These are phyloP conservation scores for Propithecus deckenii DNA, from an alignment of 2,797 vertebrate species.

Conservation along the genomic window DNA sequence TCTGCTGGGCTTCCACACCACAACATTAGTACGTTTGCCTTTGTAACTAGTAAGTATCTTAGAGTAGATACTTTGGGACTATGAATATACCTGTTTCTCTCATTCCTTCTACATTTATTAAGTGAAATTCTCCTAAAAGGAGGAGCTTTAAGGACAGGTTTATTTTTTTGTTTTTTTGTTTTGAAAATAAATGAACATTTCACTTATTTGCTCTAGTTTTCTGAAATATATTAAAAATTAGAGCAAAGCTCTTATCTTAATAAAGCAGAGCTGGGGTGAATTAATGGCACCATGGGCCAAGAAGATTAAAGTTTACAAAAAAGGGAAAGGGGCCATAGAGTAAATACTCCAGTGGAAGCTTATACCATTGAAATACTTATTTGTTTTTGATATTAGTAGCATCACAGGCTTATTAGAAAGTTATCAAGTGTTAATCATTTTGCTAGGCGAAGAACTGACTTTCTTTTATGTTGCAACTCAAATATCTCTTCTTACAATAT, in stretches of 20 bases:
- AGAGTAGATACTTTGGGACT: neutral
- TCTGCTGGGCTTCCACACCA: neutral
- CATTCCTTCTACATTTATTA: neutral
- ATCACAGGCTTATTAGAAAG: neutral
- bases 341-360: neutral
- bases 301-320: neutral
- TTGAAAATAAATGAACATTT: conserved; percentile 20
- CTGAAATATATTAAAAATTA: conserved; percentile 19
- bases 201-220: neutral
- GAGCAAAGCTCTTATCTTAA: conserved; percentile 14
- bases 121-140: neutral
- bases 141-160: neutral
- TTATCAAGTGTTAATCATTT: neutral
- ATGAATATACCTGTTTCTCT: neutral
- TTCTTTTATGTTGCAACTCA: neutral
- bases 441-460: neutral
- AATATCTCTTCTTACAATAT: neutral
- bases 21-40: neutral
- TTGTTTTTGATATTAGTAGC: neutral
- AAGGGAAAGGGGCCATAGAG: neutral
- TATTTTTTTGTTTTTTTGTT: neutral
- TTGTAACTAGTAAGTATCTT: neutral
- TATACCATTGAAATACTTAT: neutral
- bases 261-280: neutral
- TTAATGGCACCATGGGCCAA: neutral